Evolutionary conservation across 2,888 invertebrate genomes (phyloP), one percentile per base, ranked within the genome.

Genomic region (Ophion ventricosus): DNA sequence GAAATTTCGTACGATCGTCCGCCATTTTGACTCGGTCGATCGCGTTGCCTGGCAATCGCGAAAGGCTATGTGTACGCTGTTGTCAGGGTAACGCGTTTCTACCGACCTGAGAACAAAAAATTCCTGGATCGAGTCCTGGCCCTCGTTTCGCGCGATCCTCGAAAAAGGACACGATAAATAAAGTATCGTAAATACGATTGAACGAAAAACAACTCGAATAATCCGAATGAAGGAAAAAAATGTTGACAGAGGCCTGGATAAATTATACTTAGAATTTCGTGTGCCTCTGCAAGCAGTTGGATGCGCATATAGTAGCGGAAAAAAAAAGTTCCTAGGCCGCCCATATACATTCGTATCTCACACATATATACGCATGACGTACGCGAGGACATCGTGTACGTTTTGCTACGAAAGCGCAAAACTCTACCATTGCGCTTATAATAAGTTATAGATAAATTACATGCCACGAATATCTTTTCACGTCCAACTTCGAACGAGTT

Each of bases 351-450:
- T 85, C 82, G 69, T 78, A 61, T 70, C 59, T 72, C 75, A 82
- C 59, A 74, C 75, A 82, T 75, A 67, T 82, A 82, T 82, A 73
- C 81, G 84, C 85, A 86, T 89, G 89, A 90, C 90, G 90, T 91
- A 88, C 88, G 88, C 89, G 90, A 90, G 78, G 78, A 40, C 85
- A 87, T 87, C 88, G 87, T 88, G 87, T 89, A 88, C 74, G 89
- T 89, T 88, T 87, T 75, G 63, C 85, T 88, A 88, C 89, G 89
- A 86, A 89, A 70, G 88, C 88, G 54, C 56, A 76, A 77, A 89
- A 87, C 79, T 56, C 74, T 87, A 86, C 84, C 83, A 63, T 63
- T 74, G 67, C 73, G 63, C 61, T 66, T 35, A 35, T 35, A 29
- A 57, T 57, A 66, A 70, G 73, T 72, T 59, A 78, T 59, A 85